These are phyloP conservation scores for Strigamia crassipes DNA, from an alignment of 2,888 invertebrate species.

Conservation along the genomic window DNA sequence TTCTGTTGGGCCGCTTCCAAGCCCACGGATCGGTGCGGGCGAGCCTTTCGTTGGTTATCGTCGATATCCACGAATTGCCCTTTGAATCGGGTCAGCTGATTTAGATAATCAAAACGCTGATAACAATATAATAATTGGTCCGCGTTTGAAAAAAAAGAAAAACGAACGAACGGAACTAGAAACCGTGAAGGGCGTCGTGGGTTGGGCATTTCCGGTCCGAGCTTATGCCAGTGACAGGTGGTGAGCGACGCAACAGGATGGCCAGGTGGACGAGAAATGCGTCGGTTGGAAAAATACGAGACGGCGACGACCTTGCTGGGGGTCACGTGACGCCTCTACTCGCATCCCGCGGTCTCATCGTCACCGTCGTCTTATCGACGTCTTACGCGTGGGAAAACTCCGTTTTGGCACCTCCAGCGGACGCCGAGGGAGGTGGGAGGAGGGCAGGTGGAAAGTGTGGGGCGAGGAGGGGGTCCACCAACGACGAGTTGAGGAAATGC, in stretches of 20 bases:
- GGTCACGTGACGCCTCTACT: neutral
- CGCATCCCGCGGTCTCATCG: neutral
- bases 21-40: too few relatives aligned
- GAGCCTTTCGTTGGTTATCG: too few relatives aligned
- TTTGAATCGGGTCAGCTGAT: too few relatives aligned
- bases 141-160: too few relatives aligned
- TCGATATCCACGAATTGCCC: too few relatives aligned
- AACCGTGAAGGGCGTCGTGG: slow-evolving; percentile 18
- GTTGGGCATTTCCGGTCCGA: slow-evolving; percentile 1
- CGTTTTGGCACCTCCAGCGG: neutral
- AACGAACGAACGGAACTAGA: neutral
- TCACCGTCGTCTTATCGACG: neutral
- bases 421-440: neutral
- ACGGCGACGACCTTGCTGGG: neutral
- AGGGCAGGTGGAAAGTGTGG: neutral
- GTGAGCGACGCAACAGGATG: slow-evolving; percentile 1
- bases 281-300: neutral
- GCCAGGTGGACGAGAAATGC: neutral
- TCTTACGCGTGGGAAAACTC: neutral
- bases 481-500: neutral
- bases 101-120: too few relatives aligned
- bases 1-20: too few relatives aligned
- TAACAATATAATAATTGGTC: too few relatives aligned
- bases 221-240: neutral
- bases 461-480: neutral